Percentiles rank a stretch among this genome's conserved stretches.
phyloP scores from a whole-genome alignment of 2,797 vertebrate species.

The Mus minutoides region DNA sequence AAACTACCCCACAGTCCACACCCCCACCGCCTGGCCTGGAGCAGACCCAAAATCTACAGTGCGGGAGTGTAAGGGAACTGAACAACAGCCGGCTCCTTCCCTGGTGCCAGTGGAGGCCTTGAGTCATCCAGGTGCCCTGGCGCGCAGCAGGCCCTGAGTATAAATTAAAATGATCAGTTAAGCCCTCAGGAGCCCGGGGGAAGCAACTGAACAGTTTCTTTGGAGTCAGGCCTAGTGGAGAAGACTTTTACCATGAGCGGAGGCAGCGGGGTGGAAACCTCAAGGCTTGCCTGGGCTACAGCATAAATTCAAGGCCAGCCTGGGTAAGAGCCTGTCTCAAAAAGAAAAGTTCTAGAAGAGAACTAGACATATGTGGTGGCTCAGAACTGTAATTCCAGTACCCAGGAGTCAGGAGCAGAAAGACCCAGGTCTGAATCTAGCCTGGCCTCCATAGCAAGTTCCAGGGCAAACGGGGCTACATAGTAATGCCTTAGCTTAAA shows the following conservation, averaged over 20 bases:
- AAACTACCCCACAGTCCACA: not conserved
- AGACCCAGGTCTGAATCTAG: not conserved
- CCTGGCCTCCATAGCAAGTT: not conserved
- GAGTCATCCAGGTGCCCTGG: conserved; percentile 43
- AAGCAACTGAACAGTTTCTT: conserved; percentile 39
- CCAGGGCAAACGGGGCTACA: not conserved
- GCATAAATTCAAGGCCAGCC: not conserved
- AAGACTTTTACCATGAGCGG: not conserved
- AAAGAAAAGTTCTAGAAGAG: not conserved
- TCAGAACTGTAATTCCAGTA: not conserved
- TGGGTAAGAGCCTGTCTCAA: not conserved
- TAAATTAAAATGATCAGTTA: conserved; percentile 38
- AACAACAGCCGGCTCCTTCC: not conserved
- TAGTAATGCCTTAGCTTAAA: not conserved
- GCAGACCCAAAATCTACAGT: not conserved
- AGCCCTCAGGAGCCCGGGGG: conserved; percentile 35
- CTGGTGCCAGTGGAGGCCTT: not conserved
- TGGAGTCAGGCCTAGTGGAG: not conserved
- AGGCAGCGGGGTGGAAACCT: not conserved
- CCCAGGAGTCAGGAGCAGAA: not conserved
- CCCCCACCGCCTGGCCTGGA: not conserved
- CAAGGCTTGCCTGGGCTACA: not conserved
- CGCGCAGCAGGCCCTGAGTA: not conserved
- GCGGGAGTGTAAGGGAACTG: not conserved
- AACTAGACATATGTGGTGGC: not conserved